phyloP scores from a whole-genome alignment of 2,888 invertebrate species.

The Phyto melanocephala region DNA sequence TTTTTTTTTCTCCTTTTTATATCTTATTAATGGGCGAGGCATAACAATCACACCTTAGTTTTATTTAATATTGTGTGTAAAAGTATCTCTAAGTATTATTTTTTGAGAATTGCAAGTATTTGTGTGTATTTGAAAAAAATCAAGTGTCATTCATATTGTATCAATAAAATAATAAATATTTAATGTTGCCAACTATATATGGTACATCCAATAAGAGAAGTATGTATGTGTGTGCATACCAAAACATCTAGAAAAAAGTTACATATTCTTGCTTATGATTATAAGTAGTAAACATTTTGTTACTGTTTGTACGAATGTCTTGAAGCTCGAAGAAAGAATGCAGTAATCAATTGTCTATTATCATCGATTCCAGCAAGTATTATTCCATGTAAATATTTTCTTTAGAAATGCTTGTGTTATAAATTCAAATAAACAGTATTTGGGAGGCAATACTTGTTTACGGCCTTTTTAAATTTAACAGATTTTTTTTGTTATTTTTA shows the following conservation, averaged over 20 bases:
- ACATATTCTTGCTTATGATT: neutral
- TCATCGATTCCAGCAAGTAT: neutral
- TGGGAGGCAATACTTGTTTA: no score
- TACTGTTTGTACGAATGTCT: constrained; percentile 7
- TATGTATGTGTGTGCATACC: neutral
- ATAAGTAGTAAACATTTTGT: neutral
- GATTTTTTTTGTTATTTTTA: constrained; percentile 32
- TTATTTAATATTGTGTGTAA: neutral
- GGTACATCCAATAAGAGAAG: neutral
- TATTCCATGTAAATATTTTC: neutral
- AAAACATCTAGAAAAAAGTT: neutral
- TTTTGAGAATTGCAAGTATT: constrained; percentile 20
- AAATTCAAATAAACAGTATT: constrained; percentile 51
- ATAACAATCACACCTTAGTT: constrained; percentile 57
- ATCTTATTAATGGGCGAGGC: constrained; percentile 49
- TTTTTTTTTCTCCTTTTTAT: neutral
- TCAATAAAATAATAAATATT: constrained; percentile 56
- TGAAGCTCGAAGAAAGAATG: constrained; percentile 24
- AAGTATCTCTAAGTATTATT: neutral
- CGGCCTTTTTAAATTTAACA: constrained; percentile 1
- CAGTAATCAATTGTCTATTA: constrained; percentile 42
- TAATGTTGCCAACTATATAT: constrained; percentile 33
- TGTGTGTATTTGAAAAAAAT: constrained; percentile 38
- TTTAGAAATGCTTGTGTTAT: constrained; percentile 42
- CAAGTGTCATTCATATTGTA: constrained; percentile 61